Base-by-base conservation (phyloP, 2,113 vertebrate genomes). In the Trematocara macrostoma region DNA sequence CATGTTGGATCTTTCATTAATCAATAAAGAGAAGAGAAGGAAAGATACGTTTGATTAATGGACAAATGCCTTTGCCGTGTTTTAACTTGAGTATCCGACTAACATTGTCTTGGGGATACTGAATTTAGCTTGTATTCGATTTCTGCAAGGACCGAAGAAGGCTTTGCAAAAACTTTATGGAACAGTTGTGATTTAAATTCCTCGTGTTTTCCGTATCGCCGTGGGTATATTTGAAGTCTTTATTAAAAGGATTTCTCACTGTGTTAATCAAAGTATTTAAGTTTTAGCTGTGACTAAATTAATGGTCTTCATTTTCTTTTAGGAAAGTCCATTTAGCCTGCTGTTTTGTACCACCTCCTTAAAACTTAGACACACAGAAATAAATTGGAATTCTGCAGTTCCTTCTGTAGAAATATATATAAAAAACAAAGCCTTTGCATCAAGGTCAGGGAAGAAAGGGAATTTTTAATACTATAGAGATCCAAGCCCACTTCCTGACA, bases 391-490 rank as follows among this genome's bases (percentile, higher is more conserved):
- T 55, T 29, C 78, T 87, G 15, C 20, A 38, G 81, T 26, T 55
- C 12, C 12, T 51, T 49, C 34, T 53, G 11, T 31, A 76, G 23
- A 84, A 83, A 67, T 38, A 45, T 49, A 45, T 64, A 29, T 67
- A 51, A 76, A 81, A 31, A 57, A 59, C 11, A 79, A 71, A 79
- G 69, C 61, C 42, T 89, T 78, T 82, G 55, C 67, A 49, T 59
- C 74, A 87, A 85, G 83, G 83, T 89, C 81, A 76, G 11, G 15
- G 56, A 84, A 79, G 16, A 90, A 84, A 86, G 26, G n/a, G 80
- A 89, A 71, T 81, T 78, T 81, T 83, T 57, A 74, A 87, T 31
- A 61, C 11, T 10, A 31, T n/a, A 12, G n/a, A 78, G 53, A 82
- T 35, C 42, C 40, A 56, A 16, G 12, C 16, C 11, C 20, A 52